Evolutionary conservation across 2,888 invertebrate genomes (phyloP).

Genomic region (Ceriagrion tenellum): DNA sequence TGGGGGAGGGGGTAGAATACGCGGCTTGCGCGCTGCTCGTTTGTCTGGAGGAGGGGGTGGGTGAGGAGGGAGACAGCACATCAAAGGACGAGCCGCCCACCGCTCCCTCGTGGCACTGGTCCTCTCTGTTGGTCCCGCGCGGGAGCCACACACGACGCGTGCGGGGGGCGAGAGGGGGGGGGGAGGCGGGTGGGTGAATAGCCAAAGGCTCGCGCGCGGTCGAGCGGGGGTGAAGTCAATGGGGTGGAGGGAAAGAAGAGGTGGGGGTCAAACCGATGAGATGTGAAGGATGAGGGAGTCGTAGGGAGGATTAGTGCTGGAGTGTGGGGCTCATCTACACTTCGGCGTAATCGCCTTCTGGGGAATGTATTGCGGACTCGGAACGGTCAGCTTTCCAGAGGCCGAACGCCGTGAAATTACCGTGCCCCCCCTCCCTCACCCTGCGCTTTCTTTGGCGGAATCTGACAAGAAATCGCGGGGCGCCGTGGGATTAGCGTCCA

Average conservation of each 20-base stretch:
- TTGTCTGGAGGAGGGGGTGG: neutral
- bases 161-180: neutral
- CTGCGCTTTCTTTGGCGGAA: neutral
- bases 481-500: neutral
- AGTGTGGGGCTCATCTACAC: neutral
- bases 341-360: neutral
- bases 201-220: neutral
- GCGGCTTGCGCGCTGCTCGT: constrained; percentile 8
- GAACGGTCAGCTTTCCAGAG: neutral
- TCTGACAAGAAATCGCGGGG: neutral
- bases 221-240: neutral
- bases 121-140: constrained; percentile 9
- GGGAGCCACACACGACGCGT: constrained; percentile 56
- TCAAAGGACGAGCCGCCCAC: constrained; percentile 25
- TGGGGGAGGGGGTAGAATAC: neutral
- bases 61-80: constrained; percentile 17
- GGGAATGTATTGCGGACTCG: neutral
- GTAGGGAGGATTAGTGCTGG: neutral
- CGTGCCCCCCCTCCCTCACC: neutral
- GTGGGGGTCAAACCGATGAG: neutral
- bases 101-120: constrained; percentile 21
- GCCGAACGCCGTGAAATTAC: constrained; percentile 4
- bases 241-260: neutral
- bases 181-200: neutral
- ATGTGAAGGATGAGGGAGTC: neutral